Evolutionary conservation across 2,797 vertebrate species (phyloP).

Genomic region (Ctenopoma kingsleyae): DNA sequence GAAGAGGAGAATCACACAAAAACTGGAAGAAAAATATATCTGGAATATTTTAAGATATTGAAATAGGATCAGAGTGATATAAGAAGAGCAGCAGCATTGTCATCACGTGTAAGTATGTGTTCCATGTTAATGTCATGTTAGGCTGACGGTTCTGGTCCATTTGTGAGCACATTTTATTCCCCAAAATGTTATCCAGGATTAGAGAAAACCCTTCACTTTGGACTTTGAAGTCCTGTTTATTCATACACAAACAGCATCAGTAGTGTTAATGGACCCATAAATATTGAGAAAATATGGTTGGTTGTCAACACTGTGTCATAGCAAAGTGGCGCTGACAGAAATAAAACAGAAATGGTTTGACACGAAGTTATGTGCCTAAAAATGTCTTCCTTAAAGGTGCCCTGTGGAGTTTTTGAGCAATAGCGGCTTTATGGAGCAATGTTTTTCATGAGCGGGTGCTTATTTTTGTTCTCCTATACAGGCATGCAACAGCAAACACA

Average conservation of each 20-base stretch:
- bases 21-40: too few relatives aligned
- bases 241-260: neutral
- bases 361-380: neutral
- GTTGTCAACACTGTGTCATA: conserved; percentile 2
- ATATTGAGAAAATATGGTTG: conserved; percentile 4
- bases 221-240: neutral
- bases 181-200: neutral
- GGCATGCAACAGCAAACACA: neutral
- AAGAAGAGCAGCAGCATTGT: neutral
- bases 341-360: conserved; percentile 1
- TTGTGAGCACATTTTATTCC: neutral
- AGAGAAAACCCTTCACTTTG: neutral
- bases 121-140: neutral
- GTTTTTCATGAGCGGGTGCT: neutral
- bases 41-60: too few relatives aligned
- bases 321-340: neutral
- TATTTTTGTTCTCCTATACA: neutral
- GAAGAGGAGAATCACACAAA: too few relatives aligned
- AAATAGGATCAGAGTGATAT: too few relatives aligned
- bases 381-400: neutral
- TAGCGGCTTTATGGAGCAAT: neutral
- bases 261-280: conserved; percentile 2
- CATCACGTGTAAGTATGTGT: neutral
- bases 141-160: neutral
- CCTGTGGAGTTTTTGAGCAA: neutral